These are phyloP conservation scores for Bubo scandiacus DNA, from an alignment of 2,113 vertebrate species.

Conservation along the genomic window DNA sequence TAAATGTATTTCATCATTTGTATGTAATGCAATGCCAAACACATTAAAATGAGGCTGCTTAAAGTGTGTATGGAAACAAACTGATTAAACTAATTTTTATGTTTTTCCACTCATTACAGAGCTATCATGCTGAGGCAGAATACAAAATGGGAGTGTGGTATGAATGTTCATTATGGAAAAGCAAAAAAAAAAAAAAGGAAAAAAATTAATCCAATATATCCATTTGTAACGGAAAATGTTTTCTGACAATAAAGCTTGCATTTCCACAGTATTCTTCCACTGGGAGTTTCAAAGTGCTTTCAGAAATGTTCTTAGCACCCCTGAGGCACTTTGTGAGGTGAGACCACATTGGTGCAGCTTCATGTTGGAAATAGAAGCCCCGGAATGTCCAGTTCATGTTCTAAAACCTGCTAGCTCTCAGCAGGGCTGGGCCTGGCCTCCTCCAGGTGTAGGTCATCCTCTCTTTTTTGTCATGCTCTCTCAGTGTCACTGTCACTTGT, in stretches of 20 bases:
- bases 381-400: not conserved
- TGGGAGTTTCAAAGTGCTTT: not conserved
- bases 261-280: not conserved
- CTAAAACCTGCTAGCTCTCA: not conserved
- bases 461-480: not conserved
- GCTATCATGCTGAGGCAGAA: not conserved
- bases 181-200: not conserved
- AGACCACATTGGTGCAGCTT: not conserved
- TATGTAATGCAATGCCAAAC: not conserved
- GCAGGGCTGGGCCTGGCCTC: not conserved
- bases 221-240: not conserved
- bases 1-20: not conserved
- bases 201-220: not conserved
- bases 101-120: not conserved
- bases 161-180: not conserved
- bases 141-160: not conserved
- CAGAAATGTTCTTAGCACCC: not conserved
- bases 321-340: not conserved
- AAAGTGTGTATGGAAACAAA: not conserved
- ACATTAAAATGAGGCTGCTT: not conserved
- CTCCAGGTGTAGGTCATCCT: not conserved
- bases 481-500: not conserved
- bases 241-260: not conserved
- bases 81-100: slow-evolving; percentile 19
- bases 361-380: not conserved